Percentiles rank a stretch among this genome's conserved stretches.
Conservation (phyloP, 2,797 vertebrate species). For the Poecilia velifera region DNA sequence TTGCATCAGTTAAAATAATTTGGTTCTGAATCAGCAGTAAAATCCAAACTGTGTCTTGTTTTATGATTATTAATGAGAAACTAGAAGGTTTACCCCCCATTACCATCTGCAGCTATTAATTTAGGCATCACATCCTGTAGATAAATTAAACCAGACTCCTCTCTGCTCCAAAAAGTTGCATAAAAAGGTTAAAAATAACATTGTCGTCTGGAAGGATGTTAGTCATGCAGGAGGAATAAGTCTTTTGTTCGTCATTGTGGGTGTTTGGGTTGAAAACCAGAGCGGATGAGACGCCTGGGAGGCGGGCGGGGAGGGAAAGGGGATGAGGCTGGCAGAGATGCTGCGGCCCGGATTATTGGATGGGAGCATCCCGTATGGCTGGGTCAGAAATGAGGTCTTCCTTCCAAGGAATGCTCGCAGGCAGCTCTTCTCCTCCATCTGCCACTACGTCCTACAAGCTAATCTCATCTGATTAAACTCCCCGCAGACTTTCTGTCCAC, state of each 20-base stretch:
- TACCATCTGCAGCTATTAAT: not conserved
- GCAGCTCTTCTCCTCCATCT: slow-evolving; percentile 80
- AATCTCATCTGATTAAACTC: slow-evolving; percentile 46
- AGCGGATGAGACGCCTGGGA: slow-evolving; percentile 1
- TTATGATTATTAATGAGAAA: slow-evolving; percentile 1
- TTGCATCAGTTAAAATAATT: not conserved
- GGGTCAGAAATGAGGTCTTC: slow-evolving; percentile 73
- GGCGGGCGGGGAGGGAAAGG: slow-evolving; percentile 31
- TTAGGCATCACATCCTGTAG: slow-evolving; percentile 17
- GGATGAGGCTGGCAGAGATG: slow-evolving; percentile 43
- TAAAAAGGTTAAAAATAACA: slow-evolving; percentile 43
- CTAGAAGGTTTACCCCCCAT: not conserved
- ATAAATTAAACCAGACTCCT: slow-evolving; percentile 13
- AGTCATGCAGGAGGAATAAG: slow-evolving; percentile 1
- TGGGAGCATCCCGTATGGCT: slow-evolving; percentile 67
- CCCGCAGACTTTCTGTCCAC: slow-evolving; percentile 17
- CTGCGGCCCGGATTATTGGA: slow-evolving; percentile 59
- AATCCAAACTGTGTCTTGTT: not conserved
- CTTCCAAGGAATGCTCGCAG: slow-evolving; percentile 76
- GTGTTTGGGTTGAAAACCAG: slow-evolving; percentile 2
- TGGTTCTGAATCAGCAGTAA: not conserved
- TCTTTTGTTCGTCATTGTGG: slow-evolving; percentile 15
- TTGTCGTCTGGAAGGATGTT: slow-evolving; percentile 13
- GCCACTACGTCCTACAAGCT: slow-evolving; percentile 59
- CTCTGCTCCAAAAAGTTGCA: slow-evolving; percentile 24